Conservation (phyloP, 2,888 invertebrate genomes). For the Yponomeuta sedellus region DNA sequence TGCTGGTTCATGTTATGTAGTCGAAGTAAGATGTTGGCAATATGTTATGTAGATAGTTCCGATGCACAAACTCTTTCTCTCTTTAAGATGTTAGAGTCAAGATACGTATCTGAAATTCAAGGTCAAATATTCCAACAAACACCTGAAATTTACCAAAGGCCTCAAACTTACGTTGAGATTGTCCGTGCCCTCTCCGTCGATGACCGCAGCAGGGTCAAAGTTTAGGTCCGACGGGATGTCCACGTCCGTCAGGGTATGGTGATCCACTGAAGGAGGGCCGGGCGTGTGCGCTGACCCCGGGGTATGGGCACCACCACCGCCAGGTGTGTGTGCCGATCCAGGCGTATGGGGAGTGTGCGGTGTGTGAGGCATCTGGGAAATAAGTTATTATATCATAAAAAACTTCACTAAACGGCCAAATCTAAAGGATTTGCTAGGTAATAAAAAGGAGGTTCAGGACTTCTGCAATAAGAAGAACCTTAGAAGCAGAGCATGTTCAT, state of each 20-base stretch:
- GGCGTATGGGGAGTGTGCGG: constrained; percentile 87
- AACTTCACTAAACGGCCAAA: background rate
- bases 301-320: constrained; percentile 81
- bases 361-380: constrained; percentile 80
- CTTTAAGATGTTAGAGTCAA: no score
- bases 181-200: constrained; percentile 94
- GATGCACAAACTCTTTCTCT: no score
- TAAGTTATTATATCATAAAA: background rate
- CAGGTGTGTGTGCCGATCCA: constrained; percentile 86
- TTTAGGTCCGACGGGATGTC: constrained; percentile 92
- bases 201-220: constrained; percentile 95
- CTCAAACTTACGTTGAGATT: constrained; percentile 88
- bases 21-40: no score
- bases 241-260: constrained; percentile 79
- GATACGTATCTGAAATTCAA: no score
- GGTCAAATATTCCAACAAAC: background rate
- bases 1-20: no score
- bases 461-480: no score
- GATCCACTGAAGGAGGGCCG: constrained; percentile 88
- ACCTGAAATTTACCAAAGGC: background rate
- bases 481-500: no score
- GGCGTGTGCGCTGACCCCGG: constrained; percentile 84
- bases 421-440: background rate
- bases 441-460: background rate
- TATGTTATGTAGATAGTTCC: no score